Evolutionary conservation across 2,888 invertebrate genomes (phyloP), one percentile per base, ranked within the genome.

Genomic region (Caenorhabditis sp.): DNA sequence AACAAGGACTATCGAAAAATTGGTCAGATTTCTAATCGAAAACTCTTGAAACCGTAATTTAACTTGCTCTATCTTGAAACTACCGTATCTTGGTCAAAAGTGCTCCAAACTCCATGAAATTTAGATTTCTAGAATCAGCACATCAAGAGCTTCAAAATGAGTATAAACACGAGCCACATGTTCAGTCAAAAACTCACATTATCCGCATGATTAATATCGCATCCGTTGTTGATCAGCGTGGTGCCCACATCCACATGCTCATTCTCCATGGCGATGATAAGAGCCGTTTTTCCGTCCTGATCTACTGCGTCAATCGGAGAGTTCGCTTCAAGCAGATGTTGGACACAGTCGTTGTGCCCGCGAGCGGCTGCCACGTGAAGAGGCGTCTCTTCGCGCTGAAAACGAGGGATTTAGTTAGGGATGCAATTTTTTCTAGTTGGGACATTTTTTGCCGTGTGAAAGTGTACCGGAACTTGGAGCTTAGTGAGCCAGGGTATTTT

Each of bases 151-250:
- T n/a, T n/a, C n/a, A n/a, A n/a, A n/a, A n/a, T n/a, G n/a, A n/a
- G n/a, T n/a, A n/a, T n/a, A n/a, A n/a, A n/a, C n/a, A n/a, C n/a
- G n/a, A n/a, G n/a, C n/a, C n/a, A n/a, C n/a, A n/a, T n/a, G n/a
- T n/a, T n/a, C 47, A 22, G 26, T 44, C 7, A 8, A 35, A 26
- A 49, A 56, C 80, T 74, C 51, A 89, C 89, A 82, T 88, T 70
- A 66, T 91, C 91, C 16, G 85, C 88, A 26, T 94, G 91, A 90
- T 94, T 94, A 88, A 94, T 93, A 89, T 94, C 94, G 85, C 94
- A 94, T 56, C 94, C 94, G 58, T 94, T 94, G 87, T 94, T 94
- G 56, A 95, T 92, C 73, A 95, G 92, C 66, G 94, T 92, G 85
- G 94, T 92, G 1, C 95, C 95, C 77, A 95, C 94, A 72, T 94